phyloP scores from a whole-genome alignment of 30 jellyfish, hydroid and myxozoan genomes.

The Clytia hemisphaerica region DNA sequence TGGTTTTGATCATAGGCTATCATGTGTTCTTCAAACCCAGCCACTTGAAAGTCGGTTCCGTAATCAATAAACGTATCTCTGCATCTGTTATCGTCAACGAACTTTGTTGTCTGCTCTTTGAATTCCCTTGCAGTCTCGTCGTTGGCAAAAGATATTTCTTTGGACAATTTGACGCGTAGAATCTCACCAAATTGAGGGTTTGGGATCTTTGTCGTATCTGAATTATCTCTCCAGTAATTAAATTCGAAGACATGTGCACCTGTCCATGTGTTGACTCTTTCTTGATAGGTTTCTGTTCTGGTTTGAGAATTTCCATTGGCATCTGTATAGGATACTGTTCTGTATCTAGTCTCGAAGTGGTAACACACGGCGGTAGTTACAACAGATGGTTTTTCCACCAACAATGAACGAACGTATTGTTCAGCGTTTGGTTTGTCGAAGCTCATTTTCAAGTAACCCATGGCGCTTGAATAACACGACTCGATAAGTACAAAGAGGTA shows the following conservation, averaged over 20 bases:
- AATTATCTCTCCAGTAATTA: conserved; percentile 16
- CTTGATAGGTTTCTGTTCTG: conserved; percentile 36
- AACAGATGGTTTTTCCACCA: neutral
- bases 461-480: conserved; percentile 36
- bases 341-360: conserved; percentile 45
- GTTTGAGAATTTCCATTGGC: conserved; percentile 39
- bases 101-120: conserved; percentile 11
- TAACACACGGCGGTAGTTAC: conserved; percentile 26
- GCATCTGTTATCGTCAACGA: conserved; percentile 31
- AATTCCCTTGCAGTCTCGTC: conserved; percentile 29
- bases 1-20: conserved; percentile 34
- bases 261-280: conserved; percentile 33
- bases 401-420: conserved; percentile 11
- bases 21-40: conserved; percentile 39
- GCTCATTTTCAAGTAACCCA: conserved; percentile 16
- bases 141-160: conserved; percentile 36
- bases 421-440: conserved; percentile 15
- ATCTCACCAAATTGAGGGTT: conserved; percentile 13
- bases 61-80: conserved; percentile 30
- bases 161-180: conserved; percentile 29
- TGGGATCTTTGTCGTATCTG: conserved; percentile 30
- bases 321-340: conserved; percentile 37
- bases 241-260: conserved; percentile 22
- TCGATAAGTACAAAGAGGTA: conserved; percentile 41
- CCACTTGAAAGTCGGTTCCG: neutral